Percentiles rank a stretch among this genome's conserved stretches.
These are phyloP conservation scores for Raja brachyura DNA, from an alignment of 2,113 vertebrate genomes.

Conservation along the genomic window DNA sequence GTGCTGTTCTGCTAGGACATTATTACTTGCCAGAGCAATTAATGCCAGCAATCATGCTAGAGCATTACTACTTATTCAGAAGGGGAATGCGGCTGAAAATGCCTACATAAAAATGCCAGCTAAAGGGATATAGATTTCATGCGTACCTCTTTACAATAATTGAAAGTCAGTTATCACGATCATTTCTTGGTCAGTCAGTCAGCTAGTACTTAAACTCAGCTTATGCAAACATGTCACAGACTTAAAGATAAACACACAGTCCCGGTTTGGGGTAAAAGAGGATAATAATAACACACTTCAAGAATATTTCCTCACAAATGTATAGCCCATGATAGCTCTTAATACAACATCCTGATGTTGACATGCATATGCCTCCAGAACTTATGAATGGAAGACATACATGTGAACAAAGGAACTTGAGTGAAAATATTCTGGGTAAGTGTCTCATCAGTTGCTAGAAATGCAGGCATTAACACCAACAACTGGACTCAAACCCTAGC, in stretches of 20 bases:
- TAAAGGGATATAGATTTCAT: not conserved
- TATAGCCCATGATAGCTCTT: not conserved
- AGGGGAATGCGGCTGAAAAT: not conserved
- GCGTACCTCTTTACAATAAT: not conserved
- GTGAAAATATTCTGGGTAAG: not conserved
- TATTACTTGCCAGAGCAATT: too few species aligned
- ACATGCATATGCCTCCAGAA: not conserved
- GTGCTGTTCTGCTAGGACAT: too few species aligned
- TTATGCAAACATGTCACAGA: not conserved
- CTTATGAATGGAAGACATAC: not conserved
- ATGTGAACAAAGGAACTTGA: not conserved
- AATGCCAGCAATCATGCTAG: not conserved
- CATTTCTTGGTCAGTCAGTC: not conserved
- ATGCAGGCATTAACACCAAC: not conserved
- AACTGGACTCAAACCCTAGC: not conserved
- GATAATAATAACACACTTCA: not conserved
- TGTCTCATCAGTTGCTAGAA: not conserved
- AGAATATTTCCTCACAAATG: not conserved
- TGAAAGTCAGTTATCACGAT: not conserved
- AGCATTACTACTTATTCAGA: not conserved
- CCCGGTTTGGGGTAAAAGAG: not conserved
- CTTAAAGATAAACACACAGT: not conserved
- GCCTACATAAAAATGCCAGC: not conserved
- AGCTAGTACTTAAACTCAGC: not conserved
- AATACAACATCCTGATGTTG: not conserved